Conservation (phyloP, 2,113 vertebrate genomes). For the Campylomormyrus numenius region DNA sequence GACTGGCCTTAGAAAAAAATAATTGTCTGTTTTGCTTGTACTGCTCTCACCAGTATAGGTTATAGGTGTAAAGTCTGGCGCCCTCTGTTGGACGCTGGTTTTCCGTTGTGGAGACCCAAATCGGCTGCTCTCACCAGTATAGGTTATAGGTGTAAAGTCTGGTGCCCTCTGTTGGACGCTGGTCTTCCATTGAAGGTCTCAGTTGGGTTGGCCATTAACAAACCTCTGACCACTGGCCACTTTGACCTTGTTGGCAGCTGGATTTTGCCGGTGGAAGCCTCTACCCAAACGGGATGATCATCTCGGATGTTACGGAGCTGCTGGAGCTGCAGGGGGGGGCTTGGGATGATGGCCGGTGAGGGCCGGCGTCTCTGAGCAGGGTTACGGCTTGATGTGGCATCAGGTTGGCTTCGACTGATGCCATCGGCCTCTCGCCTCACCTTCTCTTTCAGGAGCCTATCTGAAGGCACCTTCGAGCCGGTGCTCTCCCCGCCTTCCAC, state of each 20-base stretch:
- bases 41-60: no score
- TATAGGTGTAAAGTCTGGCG: no score
- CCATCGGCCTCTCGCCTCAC: neutral
- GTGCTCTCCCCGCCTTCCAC: neutral
- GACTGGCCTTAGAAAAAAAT: neutral
- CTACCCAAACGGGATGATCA: slow-evolving; percentile 29
- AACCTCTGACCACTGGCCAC: neutral
- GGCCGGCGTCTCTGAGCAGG: neutral
- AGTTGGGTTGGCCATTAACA: neutral
- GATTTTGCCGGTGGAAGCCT: slow-evolving; percentile 23
- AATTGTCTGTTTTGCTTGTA: no score
- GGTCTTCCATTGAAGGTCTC: neutral
- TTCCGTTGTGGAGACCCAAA: no score
- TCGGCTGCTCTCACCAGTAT: neutral
- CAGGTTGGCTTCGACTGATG: neutral
- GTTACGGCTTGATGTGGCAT: neutral
- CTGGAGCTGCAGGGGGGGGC: slow-evolving; percentile 15
- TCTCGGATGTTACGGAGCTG: slow-evolving; percentile 29
- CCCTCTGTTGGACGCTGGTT: no score
- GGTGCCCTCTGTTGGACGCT: neutral
- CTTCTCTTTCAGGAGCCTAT: neutral
- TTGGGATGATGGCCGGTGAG: slow-evolving; percentile 13
- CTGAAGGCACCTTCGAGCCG: neutral
- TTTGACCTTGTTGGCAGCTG: slow-evolving; percentile 24
- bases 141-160: neutral